These are phyloP conservation scores for Gasterosteus nipponicus DNA, from an alignment of 2,113 vertebrate genomes.

Conservation along the genomic window DNA sequence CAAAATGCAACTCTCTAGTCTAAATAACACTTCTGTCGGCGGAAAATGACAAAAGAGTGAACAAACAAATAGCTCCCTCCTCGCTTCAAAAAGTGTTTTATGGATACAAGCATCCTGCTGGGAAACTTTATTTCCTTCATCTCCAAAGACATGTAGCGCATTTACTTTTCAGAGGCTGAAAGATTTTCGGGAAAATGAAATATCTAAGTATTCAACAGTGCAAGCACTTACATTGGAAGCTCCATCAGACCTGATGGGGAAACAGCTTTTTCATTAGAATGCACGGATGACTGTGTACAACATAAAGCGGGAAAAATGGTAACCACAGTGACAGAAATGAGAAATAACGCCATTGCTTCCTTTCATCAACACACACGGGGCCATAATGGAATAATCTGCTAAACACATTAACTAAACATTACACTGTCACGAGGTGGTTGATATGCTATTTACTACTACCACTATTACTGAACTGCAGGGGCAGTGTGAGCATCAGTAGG, in stretches of 20 bases:
- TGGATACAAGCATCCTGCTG: conserved; percentile 37
- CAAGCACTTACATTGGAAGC: conserved; percentile 43
- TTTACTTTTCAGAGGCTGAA: conserved; percentile 37
- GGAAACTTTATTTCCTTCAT: conserved; percentile 34
- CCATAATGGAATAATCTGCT: conserved; percentile 72
- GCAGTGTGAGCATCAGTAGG: conserved; percentile 42
- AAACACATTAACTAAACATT: conserved; percentile 75
- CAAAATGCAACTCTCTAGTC: neutral
- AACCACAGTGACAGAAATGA: conserved; percentile 69
- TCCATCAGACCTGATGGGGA: conserved; percentile 56
- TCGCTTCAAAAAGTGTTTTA: conserved; percentile 42
- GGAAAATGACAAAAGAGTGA: conserved; percentile 20
- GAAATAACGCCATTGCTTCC: conserved; percentile 67
- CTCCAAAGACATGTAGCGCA: conserved; percentile 29
- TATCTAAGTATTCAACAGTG: conserved; percentile 48
- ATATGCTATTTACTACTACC: conserved; percentile 64
- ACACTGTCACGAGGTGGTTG: conserved; percentile 65
- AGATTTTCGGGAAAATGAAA: conserved; percentile 47
- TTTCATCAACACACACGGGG: conserved; percentile 60
- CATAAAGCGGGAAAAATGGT: conserved; percentile 27
- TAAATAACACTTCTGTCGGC: neutral
- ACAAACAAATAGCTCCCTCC: conserved; percentile 15
- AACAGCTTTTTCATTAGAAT: conserved; percentile 58
- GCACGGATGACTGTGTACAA: conserved; percentile 40
- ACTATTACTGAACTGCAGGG: conserved; percentile 54